Percentiles rank a stretch among this genome's conserved stretches.
Conservation (phyloP, 1,140 invertebrate genomes). For the Solenopsis invicta region DNA sequence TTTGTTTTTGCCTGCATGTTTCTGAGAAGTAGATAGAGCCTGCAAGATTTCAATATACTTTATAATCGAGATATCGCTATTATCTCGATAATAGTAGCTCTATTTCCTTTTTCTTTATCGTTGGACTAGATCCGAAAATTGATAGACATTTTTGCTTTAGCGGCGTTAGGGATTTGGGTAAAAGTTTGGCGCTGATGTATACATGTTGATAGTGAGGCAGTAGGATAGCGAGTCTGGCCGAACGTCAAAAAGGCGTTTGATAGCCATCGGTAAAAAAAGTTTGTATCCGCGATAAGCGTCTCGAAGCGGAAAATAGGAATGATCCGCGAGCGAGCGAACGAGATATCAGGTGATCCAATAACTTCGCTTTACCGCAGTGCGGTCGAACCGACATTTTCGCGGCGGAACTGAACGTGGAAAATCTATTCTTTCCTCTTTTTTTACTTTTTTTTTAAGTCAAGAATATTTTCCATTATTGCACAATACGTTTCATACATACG, state of each 20-base stretch:
- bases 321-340: conserved; percentile 22
- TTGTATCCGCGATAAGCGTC: neutral
- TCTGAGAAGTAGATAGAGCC: conserved; percentile 16
- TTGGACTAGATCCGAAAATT: neutral
- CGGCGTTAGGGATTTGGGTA: neutral
- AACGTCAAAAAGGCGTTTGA: conserved; percentile 38
- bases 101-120: neutral
- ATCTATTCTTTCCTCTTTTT: neutral
- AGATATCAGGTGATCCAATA: conserved; percentile 58
- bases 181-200: neutral
- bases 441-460: conserved; percentile 7
- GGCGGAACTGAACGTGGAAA: neutral
- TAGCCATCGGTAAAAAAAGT: conserved; percentile 37
- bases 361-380: conserved; percentile 64
- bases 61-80: neutral
- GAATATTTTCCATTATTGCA: neutral
- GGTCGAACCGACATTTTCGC: conserved; percentile 26
- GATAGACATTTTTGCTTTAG: conserved; percentile 4
- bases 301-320: conserved; percentile 21
- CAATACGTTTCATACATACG: neutral
- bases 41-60: neutral
- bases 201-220: neutral
- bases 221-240: conserved; percentile 28
- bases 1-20: conserved; percentile 35
- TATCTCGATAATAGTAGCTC: neutral